These are phyloP conservation scores for Pyrgus malvae DNA, from an alignment of 2,888 invertebrate genomes.

Conservation along the genomic window DNA sequence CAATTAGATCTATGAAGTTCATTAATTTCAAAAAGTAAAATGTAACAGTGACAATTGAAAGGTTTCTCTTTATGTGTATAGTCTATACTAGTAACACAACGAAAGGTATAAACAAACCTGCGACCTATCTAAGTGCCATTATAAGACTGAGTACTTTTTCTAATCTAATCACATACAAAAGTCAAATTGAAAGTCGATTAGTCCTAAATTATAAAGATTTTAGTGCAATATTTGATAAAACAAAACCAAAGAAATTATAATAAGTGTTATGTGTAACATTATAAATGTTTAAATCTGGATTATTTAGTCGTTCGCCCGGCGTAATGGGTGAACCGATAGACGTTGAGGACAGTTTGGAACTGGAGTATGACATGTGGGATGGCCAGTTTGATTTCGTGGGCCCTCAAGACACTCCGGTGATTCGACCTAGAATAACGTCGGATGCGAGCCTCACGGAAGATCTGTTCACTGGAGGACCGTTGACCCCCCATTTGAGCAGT, in stretches of 20 bases:
- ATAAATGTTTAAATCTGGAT: conserved; percentile 75
- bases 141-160: conserved; percentile 56
- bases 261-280: conserved; percentile 42
- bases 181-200: conserved; percentile 51
- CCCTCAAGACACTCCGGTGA: conserved; percentile 68
- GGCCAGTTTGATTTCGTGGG: conserved; percentile 94
- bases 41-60: conserved; percentile 7
- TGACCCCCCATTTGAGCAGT: conserved; percentile 70
- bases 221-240: conserved; percentile 69
- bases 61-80: conserved; percentile 2
- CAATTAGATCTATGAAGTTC: conserved; percentile 48
- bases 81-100: conserved; percentile 5
- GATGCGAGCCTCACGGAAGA: conserved; percentile 71
- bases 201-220: conserved; percentile 43
- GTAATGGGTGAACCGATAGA: conserved; percentile 73
- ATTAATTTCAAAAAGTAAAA: conserved; percentile 5
- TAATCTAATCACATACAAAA: conserved; percentile 63
- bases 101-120: not conserved
- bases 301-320: conserved; percentile 69
- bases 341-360: conserved; percentile 83
- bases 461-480: conserved; percentile 70
- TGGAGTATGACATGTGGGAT: conserved; percentile 94
- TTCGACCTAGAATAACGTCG: conserved; percentile 62
- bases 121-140: conserved; percentile 59
- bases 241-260: conserved; percentile 62